Evolutionary conservation across 2,888 invertebrate species (phyloP).

Genomic region (Pterobdella sp.): DNA sequence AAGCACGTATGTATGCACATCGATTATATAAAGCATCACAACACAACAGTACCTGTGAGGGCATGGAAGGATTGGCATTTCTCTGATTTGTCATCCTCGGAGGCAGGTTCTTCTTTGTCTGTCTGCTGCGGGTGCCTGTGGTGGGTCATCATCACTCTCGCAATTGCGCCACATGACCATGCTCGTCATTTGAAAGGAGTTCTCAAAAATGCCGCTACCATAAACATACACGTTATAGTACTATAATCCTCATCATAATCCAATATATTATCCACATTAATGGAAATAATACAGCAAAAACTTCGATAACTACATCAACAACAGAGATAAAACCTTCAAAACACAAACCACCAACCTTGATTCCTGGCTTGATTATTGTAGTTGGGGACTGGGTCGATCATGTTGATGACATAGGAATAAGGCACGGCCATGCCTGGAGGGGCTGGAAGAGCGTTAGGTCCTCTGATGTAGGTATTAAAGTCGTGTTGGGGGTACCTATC

Average conservation of each 20-base stretch:
- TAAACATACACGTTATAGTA: too few relatives aligned
- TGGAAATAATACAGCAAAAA: too few relatives aligned
- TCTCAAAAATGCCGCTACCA: too few relatives aligned
- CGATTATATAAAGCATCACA: too few relatives aligned
- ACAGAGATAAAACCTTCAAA: not conserved
- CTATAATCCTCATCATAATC: too few relatives aligned
- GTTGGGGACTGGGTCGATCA: slow-evolving; percentile 33
- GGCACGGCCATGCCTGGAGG: slow-evolving; percentile 73
- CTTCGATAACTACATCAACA: too few relatives aligned
- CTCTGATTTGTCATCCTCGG: not conserved
- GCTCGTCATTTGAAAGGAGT: too few relatives aligned
- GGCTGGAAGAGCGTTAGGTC: slow-evolving; percentile 62
- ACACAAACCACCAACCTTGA: slow-evolving; percentile 46
- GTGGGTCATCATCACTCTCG: too few relatives aligned
- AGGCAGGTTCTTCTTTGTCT: not conserved
- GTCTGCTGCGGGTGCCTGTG: slow-evolving; percentile 10
- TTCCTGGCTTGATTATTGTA: slow-evolving; percentile 40
- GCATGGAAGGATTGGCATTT: not conserved
- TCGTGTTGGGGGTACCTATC: slow-evolving; percentile 59
- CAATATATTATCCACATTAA: too few relatives aligned
- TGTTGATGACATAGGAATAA: slow-evolving; percentile 87
- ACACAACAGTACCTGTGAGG: not conserved
- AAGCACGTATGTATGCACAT: too few relatives aligned
- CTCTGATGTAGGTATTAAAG: slow-evolving; percentile 77
- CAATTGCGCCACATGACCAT: too few relatives aligned